Base-by-base conservation (phyloP, 2,113 vertebrate genomes). In the Pungitius pungitius region DNA sequence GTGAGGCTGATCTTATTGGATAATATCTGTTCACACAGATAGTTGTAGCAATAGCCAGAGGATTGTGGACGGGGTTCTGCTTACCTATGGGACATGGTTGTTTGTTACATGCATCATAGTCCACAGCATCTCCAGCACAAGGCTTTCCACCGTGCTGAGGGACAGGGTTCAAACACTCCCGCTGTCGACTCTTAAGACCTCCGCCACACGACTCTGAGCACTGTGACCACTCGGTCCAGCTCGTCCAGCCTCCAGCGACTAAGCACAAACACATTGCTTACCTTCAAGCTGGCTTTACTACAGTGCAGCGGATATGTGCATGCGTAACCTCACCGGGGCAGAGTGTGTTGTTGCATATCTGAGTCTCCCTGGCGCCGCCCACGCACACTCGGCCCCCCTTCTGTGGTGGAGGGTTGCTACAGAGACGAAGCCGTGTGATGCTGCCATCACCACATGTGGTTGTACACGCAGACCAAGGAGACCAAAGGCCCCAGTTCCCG, bases 401-500 rank as follows among this genome's bases (percentile, higher is more conserved):
- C 83, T 96, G 96, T 0, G 96, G 95, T 8, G 96, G 88, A 0
- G 96, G 96, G 4, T 95, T 95, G 81, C 96, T 97, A 91, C 98
- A 99, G 82, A 98, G 96, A 1, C 96, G 96, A 20, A 99, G 95
- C 14, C 96, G 95, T 0, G 96, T 96, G 86, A 95, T 91, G 39
- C 95, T 91, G 47, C 98, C 97, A 0, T 89, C 73, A 3, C 97
- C 98, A 7, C 98, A 99, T 43, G 96, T 96, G 49, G 95, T 94
- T 0, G 98, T 97, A 75, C 98, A 99, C 0, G 96, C 92, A 2
- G 98, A 98, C 98, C 98, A 99, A 0, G 97, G 97, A 0, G 97
- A 99, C 97, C 97, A 99, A 69, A 96, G 94, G 71, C 97, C 97
- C 97, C 97, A 99, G 78, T 93, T 96, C 14, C 96, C 96, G 1